These are phyloP conservation scores for Escarpia spicata DNA, from an alignment of 2,888 invertebrate genomes.

Conservation along the genomic window DNA sequence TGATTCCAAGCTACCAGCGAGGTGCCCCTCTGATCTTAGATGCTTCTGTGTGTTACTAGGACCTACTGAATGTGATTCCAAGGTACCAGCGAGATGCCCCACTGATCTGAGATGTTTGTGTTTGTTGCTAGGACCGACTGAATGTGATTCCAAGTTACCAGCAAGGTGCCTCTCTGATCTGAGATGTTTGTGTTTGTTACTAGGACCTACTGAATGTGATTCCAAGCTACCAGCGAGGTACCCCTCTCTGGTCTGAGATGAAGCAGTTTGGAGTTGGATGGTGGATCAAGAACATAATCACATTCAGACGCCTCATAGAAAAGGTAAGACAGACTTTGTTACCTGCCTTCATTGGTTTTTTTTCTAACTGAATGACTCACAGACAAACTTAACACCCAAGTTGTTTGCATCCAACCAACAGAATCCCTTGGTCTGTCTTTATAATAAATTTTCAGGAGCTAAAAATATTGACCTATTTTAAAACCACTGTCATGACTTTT, in stretches of 20 bases:
- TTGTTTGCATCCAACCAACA: neutral
- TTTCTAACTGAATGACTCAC: neutral
- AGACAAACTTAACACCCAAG: neutral
- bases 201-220: constrained; percentile 83
- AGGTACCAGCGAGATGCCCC: neutral
- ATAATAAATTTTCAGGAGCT: neutral
- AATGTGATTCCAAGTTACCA: constrained; percentile 78
- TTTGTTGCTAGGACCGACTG: constrained; percentile 75
- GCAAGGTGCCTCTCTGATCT: constrained; percentile 77
- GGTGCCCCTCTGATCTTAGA: constrained; percentile 82
- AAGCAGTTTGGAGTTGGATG: constrained; percentile 93
- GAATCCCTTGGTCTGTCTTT: neutral
- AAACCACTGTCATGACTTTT: neutral
- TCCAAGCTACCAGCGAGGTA: constrained; percentile 72
- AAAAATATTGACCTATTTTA: neutral
- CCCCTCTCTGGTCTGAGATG: constrained; percentile 85
- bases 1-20: constrained; percentile 75
- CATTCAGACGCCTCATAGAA: constrained; percentile 86
- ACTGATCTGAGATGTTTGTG: no score
- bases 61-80: constrained; percentile 6
- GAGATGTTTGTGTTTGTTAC: constrained; percentile 70
- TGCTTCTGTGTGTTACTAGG: constrained; percentile 62
- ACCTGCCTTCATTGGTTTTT: neutral
- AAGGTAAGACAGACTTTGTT: constrained; percentile 68
- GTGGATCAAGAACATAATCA: constrained; percentile 90